phyloP scores from a whole-genome alignment of 2,113 vertebrate genomes.

The Ranitomeya imitator region DNA sequence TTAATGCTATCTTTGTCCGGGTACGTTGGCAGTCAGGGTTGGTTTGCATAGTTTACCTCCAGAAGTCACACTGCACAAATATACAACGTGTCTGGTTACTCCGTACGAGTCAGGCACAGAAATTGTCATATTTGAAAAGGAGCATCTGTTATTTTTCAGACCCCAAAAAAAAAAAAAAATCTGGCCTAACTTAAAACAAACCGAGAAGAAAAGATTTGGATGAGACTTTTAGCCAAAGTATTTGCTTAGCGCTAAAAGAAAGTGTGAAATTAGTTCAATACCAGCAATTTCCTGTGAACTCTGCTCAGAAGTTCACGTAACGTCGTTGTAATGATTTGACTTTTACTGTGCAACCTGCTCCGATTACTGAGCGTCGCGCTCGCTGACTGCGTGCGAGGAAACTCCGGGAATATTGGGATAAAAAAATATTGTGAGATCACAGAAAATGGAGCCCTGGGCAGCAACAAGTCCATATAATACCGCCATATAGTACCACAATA shows the following conservation, averaged over 20 bases:
- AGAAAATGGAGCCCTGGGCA: background rate
- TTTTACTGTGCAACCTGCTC: slow-evolving; percentile 2
- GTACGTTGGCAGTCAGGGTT: slow-evolving; percentile 1
- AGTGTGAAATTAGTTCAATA: slow-evolving; percentile 60
- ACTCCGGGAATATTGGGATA: background rate
- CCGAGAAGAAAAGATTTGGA: slow-evolving; percentile 28
- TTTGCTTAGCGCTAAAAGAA: slow-evolving; percentile 54
- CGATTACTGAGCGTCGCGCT: background rate
- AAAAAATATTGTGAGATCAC: background rate
- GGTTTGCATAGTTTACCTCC: background rate
- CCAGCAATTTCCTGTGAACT: slow-evolving; percentile 58
- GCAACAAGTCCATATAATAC: background rate
- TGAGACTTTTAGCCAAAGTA: slow-evolving; percentile 55
- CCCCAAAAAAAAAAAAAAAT: slow-evolving; percentile 36
- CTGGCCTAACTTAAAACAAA: slow-evolving; percentile 56
- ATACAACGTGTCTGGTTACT: slow-evolving; percentile 1
- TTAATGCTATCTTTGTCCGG: slow-evolving; percentile 39
- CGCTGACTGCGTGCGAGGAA: background rate
- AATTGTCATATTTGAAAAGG: slow-evolving; percentile 41
- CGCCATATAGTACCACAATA: background rate
- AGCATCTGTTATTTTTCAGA: slow-evolving; percentile 58
- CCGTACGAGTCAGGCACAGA: slow-evolving; percentile 33
- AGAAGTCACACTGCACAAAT: slow-evolving; percentile 28
- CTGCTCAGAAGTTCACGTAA: slow-evolving; percentile 52
- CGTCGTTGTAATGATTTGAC: slow-evolving; percentile 7